phyloP scores from a whole-genome alignment of 1,140 invertebrate genomes.

The Stegodyphus dumicola region DNA sequence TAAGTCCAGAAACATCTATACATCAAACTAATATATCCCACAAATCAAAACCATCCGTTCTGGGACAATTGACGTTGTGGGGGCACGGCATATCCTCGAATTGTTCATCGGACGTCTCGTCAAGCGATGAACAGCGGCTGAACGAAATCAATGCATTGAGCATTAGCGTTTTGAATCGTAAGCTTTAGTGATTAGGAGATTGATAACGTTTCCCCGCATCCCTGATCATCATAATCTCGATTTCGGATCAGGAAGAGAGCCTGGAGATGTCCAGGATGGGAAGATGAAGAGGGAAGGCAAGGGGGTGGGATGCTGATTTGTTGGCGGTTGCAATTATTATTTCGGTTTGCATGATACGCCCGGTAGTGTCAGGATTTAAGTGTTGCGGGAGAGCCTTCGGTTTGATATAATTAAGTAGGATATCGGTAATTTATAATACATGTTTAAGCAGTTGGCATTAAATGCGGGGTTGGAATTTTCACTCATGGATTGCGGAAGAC shows the following conservation, averaged over 20 bases:
- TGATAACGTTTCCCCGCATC: slow-evolving; percentile 23
- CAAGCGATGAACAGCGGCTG: neutral
- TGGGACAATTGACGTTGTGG: slow-evolving; percentile 46
- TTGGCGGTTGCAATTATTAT: slow-evolving; percentile 47
- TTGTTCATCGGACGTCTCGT: neutral
- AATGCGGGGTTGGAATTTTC: slow-evolving; percentile 37
- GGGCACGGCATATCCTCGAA: neutral
- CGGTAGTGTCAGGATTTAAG: slow-evolving; percentile 9
- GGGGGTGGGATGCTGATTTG: slow-evolving; percentile 23
- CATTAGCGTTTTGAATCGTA: slow-evolving; percentile 4
- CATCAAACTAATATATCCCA: slow-evolving; percentile 58
- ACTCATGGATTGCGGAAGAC: no score
- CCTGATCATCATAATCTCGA: slow-evolving; percentile 38
- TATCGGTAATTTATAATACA: slow-evolving; percentile 22
- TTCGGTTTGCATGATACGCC: slow-evolving; percentile 9
- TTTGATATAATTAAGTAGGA: slow-evolving; percentile 34
- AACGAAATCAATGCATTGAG: slow-evolving; percentile 51
- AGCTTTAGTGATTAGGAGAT: slow-evolving; percentile 36
- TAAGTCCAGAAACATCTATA: slow-evolving; percentile 58
- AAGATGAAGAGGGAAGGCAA: neutral
- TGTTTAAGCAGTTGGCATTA: slow-evolving; percentile 37
- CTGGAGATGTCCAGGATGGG: no score
- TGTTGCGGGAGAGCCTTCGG: neutral
- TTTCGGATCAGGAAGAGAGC: neutral
- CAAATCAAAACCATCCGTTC: slow-evolving; percentile 56